These are phyloP conservation scores for Sinosuthora webbiana DNA, from an alignment of 2,113 vertebrate species.

Conservation along the genomic window DNA sequence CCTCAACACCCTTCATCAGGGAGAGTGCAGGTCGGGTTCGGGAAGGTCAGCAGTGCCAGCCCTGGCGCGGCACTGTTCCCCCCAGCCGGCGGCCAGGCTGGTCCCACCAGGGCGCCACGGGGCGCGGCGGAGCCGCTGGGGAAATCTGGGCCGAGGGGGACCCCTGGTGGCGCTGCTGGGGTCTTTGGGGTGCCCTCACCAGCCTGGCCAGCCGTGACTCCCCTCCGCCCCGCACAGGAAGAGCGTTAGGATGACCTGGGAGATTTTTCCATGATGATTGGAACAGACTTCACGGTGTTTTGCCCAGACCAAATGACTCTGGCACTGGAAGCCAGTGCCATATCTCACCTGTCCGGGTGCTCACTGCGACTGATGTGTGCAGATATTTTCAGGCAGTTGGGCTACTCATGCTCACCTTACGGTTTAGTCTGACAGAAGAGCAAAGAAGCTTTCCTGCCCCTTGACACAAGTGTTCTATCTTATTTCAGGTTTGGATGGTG, in stretches of 20 bases:
- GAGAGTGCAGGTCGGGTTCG: neutral
- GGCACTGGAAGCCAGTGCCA: neutral
- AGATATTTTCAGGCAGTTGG: neutral
- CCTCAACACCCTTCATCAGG: neutral
- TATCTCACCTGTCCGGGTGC: accelerated
- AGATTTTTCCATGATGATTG: accelerated
- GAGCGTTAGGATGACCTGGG: neutral
- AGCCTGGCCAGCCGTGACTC: accelerated
- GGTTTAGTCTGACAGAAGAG: neutral
- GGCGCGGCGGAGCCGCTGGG: neutral
- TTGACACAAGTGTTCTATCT: neutral
- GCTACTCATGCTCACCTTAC: accelerated
- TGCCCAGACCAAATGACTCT: neutral
- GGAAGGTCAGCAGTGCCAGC: neutral
- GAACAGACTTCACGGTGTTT: neutral
- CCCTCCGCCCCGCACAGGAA: accelerated
- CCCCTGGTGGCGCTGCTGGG: neutral
- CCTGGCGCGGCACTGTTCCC: neutral
- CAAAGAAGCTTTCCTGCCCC: neutral
- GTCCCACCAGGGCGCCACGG: neutral
- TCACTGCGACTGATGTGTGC: accelerated
- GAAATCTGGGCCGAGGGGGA: neutral
- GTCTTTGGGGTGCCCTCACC: too few relatives aligned
- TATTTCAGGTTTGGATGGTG: slow-evolving; percentile 60
- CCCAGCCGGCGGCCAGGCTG: neutral